A percentile compares a stretch with the other conserved stretches of the same genome.
phyloP scores from a whole-genome alignment of 2,797 vertebrate species.

The Brachymystax lenok region DNA sequence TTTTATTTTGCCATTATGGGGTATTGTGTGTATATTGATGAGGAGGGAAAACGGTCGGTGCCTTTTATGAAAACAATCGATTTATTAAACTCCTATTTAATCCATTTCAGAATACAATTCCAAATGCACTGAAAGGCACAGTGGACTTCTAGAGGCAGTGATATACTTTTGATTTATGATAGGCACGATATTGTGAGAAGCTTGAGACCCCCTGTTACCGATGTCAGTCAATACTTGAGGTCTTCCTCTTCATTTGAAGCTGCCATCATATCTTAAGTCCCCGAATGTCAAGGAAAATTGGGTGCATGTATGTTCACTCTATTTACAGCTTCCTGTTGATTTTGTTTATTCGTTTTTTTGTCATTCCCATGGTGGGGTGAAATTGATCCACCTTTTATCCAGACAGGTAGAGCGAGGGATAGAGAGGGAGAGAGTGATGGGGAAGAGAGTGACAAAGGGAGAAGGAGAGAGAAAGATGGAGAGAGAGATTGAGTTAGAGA shows the following conservation, averaged over 20 bases:
- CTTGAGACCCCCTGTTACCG: slow-evolving; percentile 34
- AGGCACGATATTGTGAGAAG: slow-evolving; percentile 38
- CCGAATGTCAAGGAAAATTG: slow-evolving; percentile 66
- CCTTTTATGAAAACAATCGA: too few species aligned
- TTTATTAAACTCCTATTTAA: too few species aligned
- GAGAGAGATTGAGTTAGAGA: neutral
- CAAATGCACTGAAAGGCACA: too few species aligned
- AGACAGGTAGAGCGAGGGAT: slow-evolving; percentile 12
- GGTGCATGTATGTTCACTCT: slow-evolving; percentile 71
- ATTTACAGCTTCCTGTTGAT: slow-evolving; percentile 69
- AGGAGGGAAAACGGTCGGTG: too few species aligned
- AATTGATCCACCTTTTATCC: slow-evolving; percentile 53
- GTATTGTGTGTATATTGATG: too few species aligned
- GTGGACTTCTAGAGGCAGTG: neutral
- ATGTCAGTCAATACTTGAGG: slow-evolving; percentile 64
- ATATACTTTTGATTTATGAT: slow-evolving; percentile 48
- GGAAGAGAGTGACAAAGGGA: neutral
- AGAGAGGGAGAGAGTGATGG: slow-evolving; percentile 34
- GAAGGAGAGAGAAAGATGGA: slow-evolving; percentile 45
- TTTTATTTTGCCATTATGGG: too few species aligned
- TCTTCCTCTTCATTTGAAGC: slow-evolving; percentile 70
- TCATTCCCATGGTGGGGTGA: slow-evolving; percentile 53
- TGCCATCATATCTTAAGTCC: slow-evolving; percentile 66
- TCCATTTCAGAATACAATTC: too few species aligned
- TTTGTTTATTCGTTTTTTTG: slow-evolving; percentile 50